Evolutionary conservation across 2,888 invertebrate genomes (phyloP).

Genomic region (Cremastinae sp.): DNA sequence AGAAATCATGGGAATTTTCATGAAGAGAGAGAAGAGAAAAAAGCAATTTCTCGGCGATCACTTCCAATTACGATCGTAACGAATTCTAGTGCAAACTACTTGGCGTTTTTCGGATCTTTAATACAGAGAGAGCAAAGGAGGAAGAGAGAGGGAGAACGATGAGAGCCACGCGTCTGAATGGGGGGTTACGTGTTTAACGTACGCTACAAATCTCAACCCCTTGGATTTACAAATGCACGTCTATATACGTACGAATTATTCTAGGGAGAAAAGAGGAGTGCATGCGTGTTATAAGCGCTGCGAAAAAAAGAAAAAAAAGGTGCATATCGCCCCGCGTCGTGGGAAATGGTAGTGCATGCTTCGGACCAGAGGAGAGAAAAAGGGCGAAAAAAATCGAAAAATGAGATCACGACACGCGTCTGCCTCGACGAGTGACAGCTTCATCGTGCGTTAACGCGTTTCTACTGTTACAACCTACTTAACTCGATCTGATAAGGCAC

Average conservation of each 20-base stretch:
- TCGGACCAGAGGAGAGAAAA: slow-evolving; percentile 59
- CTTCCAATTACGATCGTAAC: slow-evolving; percentile 76
- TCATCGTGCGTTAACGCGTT: slow-evolving; percentile 66
- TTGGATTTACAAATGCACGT: slow-evolving; percentile 33
- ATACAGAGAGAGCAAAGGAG: slow-evolving; percentile 3
- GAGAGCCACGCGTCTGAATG: slow-evolving; percentile 69
- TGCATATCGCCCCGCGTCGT: slow-evolving; percentile 64
- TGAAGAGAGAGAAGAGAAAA: slow-evolving; percentile 25
- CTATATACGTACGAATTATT: slow-evolving; percentile 18
- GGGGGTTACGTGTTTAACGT: slow-evolving; percentile 62
- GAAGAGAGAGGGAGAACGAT: slow-evolving; percentile 43
- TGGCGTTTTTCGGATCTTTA: slow-evolving; percentile 50
- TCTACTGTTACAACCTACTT: slow-evolving; percentile 63
- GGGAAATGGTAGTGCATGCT: slow-evolving; percentile 72
- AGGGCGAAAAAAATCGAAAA: slow-evolving; percentile 60
- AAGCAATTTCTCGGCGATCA: slow-evolving; percentile 76
- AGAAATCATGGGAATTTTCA: too few relatives aligned
- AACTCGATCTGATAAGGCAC: slow-evolving; percentile 68
- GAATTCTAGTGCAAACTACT: slow-evolving; percentile 68
- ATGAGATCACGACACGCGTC: slow-evolving; percentile 61
- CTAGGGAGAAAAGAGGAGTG: slow-evolving; percentile 24
- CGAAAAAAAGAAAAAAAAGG: slow-evolving; percentile 29
- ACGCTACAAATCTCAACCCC: slow-evolving; percentile 69
- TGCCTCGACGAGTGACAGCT: slow-evolving; percentile 67
- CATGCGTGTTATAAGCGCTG: slow-evolving; percentile 53